Evolutionary conservation across 2,113 vertebrate species (phyloP).

Genomic region (Pleuronectes platessa): DNA sequence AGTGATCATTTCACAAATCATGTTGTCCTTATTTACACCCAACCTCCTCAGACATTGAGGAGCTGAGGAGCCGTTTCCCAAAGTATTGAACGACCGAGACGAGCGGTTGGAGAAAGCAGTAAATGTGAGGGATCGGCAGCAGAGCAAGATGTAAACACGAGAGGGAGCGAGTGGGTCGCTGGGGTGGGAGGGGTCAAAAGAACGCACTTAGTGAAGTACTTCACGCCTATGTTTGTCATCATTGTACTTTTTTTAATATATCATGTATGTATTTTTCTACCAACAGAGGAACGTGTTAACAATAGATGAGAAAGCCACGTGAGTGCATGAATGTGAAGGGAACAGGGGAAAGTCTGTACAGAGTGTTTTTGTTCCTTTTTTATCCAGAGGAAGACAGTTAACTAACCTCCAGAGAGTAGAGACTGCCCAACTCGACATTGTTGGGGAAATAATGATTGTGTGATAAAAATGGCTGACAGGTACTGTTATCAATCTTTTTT

Average conservation of each 20-base stretch:
- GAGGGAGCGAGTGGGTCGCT: background rate
- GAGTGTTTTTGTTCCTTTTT: slow-evolving; percentile 12
- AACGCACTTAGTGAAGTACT: slow-evolving; percentile 78
- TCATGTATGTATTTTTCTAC: slow-evolving; percentile 85
- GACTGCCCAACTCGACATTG: slow-evolving; percentile 27
- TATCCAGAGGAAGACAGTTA: slow-evolving; percentile 37
- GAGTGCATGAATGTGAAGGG: slow-evolving; percentile 70
- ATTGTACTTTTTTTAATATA: slow-evolving; percentile 73
- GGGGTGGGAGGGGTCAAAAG: slow-evolving; percentile 41
- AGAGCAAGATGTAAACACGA: slow-evolving; percentile 7
- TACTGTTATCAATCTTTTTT: slow-evolving; percentile 81
- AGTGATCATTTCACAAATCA: slow-evolving; percentile 28
- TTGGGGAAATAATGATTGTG: slow-evolving; percentile 63
- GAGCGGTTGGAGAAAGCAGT: slow-evolving; percentile 57
- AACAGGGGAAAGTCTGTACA: slow-evolving; percentile 42
- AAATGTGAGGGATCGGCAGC: slow-evolving; percentile 39
- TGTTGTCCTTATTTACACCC: slow-evolving; percentile 1
- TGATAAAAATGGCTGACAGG: slow-evolving; percentile 77
- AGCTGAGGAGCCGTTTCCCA: slow-evolving; percentile 2
- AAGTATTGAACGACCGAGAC: slow-evolving; percentile 37
- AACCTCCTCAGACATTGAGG: slow-evolving; percentile 12
- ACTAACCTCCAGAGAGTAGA: slow-evolving; percentile 49
- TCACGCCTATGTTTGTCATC: slow-evolving; percentile 74
- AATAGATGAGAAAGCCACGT: slow-evolving; percentile 44
- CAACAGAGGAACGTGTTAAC: slow-evolving; percentile 68